A percentile compares a stretch with the other conserved stretches of the same genome.
Evolutionary conservation across 2,888 invertebrate genomes (phyloP).

Genomic region (Drosophila borealis): DNA sequence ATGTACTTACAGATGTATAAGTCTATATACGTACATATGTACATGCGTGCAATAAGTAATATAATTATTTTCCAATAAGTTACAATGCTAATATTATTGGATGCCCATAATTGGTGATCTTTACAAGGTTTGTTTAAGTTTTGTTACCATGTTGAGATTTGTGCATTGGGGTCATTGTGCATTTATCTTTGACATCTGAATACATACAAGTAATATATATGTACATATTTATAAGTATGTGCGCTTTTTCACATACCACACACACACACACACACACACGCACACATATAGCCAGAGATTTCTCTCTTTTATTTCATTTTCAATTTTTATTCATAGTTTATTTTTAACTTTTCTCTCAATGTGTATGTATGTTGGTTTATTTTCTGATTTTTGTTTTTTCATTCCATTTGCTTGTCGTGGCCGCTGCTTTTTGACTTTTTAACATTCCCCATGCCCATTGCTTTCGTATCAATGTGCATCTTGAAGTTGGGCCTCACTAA

Average conservation of each 20-base stretch:
- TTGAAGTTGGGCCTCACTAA: constrained; percentile 13
- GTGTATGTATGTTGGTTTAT: constrained; percentile 36
- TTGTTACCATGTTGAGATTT: constrained; percentile 26
- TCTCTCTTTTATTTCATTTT: constrained; percentile 61
- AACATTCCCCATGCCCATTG: constrained; percentile 21
- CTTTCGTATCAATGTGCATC: constrained; percentile 48
- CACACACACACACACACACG: constrained; percentile 19
- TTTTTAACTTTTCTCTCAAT: constrained; percentile 81
- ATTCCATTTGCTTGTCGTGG: constrained; percentile 44
- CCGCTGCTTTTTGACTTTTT: constrained; percentile 9
- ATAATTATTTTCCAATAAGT: background rate
- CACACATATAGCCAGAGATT: constrained; percentile 42
- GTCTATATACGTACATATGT: constrained; percentile 2
- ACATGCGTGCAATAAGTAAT: background rate
- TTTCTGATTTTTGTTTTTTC: constrained; percentile 31
- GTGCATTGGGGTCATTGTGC: constrained; percentile 58
- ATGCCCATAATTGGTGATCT: too few relatives aligned
- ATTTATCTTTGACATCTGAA: constrained; percentile 58
- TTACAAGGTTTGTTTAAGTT: constrained; percentile 1
- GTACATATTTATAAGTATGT: constrained; percentile 18
- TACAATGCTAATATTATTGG: background rate
- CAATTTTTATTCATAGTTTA: constrained; percentile 76
- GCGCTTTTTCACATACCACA: constrained; percentile 39
- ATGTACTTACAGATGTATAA: background rate
- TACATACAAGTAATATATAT: constrained; percentile 33